Base-by-base conservation (phyloP, 1,140 invertebrate species). In the Apis florea region DNA sequence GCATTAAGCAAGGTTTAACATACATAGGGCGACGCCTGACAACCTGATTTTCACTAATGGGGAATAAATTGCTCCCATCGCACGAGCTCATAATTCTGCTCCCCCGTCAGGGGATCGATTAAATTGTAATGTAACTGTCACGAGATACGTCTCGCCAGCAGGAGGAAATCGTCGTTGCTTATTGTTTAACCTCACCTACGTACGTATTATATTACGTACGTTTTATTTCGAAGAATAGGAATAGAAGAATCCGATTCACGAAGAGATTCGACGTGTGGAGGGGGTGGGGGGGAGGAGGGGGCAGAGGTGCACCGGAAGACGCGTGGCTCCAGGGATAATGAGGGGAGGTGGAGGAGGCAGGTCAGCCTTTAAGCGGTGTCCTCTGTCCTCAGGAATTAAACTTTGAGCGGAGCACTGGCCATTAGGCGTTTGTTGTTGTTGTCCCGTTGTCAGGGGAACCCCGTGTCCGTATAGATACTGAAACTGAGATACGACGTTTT, bases 361-460 rank as follows among this genome's bases (percentile, higher is more conserved):
- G 89, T 88, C 90, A 88, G n/a, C n/a, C 88, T 91, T 90, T 91
- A 91, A 92, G 89, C 87, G 90, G 88, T 90, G 89, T 89, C 90
- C 88, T 88, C 88, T 88, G 85, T 89, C 88, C 85, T 89, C 90
- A 93, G 92, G 92, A 93, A 93, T 93, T 93, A 93, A 93, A 93
- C 91, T 92, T 92, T 90, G 89, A 92, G 89, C 85, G 89, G 85
- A 90, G 90, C 90, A 90, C 89, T 90, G 89, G 90, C 90, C 91
- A 92, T 93, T 92, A 93, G 90, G 88, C 90, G 90, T 93, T 93
- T 93, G 93, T 93, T 93, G 93, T 93, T 93, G 92, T 93, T 91
- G 88, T 86, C 85, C 81, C 79, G 93, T 93, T 90, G 92, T 92
- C 92, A 92, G 89, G 92, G 92, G 83, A 90, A 93, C 90, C 79